Evolutionary conservation across 2,113 vertebrate genomes (phyloP), one percentile per base, ranked within the genome.

Genomic region (Candoia aspera): DNA sequence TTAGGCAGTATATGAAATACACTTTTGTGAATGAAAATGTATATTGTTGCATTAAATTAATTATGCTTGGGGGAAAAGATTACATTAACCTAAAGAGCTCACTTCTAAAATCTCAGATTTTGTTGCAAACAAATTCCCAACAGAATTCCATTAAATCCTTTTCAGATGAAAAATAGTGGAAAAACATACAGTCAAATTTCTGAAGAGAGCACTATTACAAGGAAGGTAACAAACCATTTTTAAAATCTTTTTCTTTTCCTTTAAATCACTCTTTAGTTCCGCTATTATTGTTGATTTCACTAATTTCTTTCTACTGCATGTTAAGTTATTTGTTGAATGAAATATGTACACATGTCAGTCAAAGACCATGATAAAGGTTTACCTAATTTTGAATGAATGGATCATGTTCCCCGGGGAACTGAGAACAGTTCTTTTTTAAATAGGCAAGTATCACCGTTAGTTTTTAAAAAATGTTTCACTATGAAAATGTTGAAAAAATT

Each of bases 401-500:
- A 84, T 58, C 73, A 17, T 1, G 87, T 86, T 90, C 42, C 73
- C 92, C 84, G 85, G 53, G 79, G 68, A 89, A 85, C 64, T 73
- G 60, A 19, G 86, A 92, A 37, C 88, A 93, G 19, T 49, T 86
- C 49, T 79, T 91, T 4, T 54, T 88, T 12, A 46, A 53, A 91
- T 88, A n/a, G 55, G 29, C 62, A 59, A 26, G 90, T 21, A 33
- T n/a, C 86, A 54, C 26, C 87, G 12, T 54, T 94, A 84, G 90
- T 49, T 23, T 92, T 86, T 91, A 88, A 68, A n/a, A 91, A 92
- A 2, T n/a, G 46, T 29, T 91, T 87, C 33, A 85, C 62, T 87
- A 29, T 89, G 49, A 68, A 86, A 85, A 94, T 93, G 29, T 49
- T 73, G 88, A 26, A 62, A 60, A n/a, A 33, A 26, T 91, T 92